Conservation (phyloP, 2,797 vertebrate species). For the Manis crassicaudata region DNA sequence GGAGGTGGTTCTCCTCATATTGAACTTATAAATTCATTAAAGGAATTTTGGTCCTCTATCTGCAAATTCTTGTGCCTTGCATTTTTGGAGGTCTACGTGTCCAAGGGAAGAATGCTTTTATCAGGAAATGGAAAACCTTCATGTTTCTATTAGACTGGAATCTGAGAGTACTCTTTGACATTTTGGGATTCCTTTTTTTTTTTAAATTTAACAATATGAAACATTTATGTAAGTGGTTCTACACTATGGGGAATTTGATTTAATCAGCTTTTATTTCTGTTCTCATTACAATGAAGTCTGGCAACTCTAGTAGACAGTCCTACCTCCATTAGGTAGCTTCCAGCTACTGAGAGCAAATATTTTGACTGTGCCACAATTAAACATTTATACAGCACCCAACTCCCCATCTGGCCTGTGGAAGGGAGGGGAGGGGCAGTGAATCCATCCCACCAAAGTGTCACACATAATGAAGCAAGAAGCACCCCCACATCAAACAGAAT, state of each 20-base stretch:
- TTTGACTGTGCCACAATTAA: conserved; percentile 69
- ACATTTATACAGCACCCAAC: conserved; percentile 45
- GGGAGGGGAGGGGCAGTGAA: background rate
- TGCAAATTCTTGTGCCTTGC: background rate
- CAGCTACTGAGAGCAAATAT: conserved; percentile 64
- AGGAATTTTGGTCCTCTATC: background rate
- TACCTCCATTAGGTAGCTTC: conserved; percentile 59
- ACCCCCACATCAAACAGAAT: background rate
- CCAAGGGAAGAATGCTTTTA: background rate
- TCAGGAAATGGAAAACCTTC: background rate
- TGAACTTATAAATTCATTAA: background rate
- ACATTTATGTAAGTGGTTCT: conserved; percentile 81
- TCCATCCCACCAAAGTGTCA: background rate
- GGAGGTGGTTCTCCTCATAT: background rate
- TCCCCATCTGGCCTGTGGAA: conserved; percentile 71
- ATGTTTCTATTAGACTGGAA: background rate
- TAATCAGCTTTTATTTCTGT: conserved; percentile 74
- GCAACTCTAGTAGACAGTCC: conserved; percentile 66
- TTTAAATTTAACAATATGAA: conserved; percentile 75
- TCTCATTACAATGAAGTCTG: conserved; percentile 76
- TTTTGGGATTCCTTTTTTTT: too few relatives aligned
- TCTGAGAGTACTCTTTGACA: background rate
- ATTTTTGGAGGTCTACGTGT: background rate
- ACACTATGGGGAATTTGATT: conserved; percentile 75
- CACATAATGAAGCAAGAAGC: background rate